phyloP scores from a whole-genome alignment of 2,888 invertebrate species.

The Coleophora deauratella region DNA sequence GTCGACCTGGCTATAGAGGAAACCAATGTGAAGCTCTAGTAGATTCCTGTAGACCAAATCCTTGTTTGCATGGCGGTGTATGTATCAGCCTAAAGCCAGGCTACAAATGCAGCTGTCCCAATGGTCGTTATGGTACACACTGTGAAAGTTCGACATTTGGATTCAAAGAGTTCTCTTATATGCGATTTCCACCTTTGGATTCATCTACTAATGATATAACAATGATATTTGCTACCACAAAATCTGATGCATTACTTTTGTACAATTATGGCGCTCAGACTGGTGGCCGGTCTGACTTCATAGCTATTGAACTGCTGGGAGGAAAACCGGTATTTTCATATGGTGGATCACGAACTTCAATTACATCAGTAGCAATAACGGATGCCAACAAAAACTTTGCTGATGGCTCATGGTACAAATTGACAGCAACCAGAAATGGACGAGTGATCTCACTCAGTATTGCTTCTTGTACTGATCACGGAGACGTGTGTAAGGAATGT shows the following conservation, averaged over 20 bases:
- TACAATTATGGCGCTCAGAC: slow-evolving; percentile 93
- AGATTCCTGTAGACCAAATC: slow-evolving; percentile 93
- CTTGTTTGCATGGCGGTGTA: slow-evolving; percentile 91
- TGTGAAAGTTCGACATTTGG: slow-evolving; percentile 94
- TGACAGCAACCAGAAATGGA: slow-evolving; percentile 93
- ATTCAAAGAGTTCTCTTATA: slow-evolving; percentile 90
- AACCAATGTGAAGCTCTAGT: slow-evolving; percentile 91
- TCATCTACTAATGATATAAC: slow-evolving; percentile 93
- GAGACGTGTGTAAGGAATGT: slow-evolving; percentile 90
- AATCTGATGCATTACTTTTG: slow-evolving; percentile 87
- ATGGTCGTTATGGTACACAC: slow-evolving; percentile 90
- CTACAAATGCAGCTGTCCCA: slow-evolving; percentile 88
- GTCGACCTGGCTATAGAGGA: slow-evolving; percentile 92
- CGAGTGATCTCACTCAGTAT: slow-evolving; percentile 89
- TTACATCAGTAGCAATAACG: slow-evolving; percentile 84
- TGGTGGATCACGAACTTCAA: slow-evolving; percentile 90
- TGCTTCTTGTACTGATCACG: slow-evolving; percentile 87
- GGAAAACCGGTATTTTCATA: slow-evolving; percentile 92
- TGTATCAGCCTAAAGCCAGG: slow-evolving; percentile 93
- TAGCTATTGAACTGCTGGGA: slow-evolving; percentile 90
- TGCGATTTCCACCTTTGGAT: slow-evolving; percentile 90
- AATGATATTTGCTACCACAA: slow-evolving; percentile 92
- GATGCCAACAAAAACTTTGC: slow-evolving; percentile 79
- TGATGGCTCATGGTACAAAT: slow-evolving; percentile 93
- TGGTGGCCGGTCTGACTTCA: slow-evolving; percentile 92